Conservation (phyloP, 2,113 vertebrate genomes). For the Heteronetta atricapilla region DNA sequence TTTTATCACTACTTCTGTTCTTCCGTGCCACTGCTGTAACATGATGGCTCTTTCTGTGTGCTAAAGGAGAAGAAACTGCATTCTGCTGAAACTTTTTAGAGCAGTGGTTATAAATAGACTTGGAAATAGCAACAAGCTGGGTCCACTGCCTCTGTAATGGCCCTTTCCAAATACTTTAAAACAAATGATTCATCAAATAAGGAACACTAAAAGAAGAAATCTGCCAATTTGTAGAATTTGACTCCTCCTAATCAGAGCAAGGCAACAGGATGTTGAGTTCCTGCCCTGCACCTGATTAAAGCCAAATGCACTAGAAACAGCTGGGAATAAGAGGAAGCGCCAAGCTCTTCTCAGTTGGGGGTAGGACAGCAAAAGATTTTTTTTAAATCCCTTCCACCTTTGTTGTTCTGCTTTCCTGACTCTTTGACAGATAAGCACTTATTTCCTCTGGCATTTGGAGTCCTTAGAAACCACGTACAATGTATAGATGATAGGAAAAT, state of each 20-base stretch:
- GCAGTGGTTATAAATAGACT: slow-evolving; percentile 75
- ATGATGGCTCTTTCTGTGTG: slow-evolving; percentile 15
- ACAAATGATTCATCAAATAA: slow-evolving; percentile 87
- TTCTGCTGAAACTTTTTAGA: slow-evolving; percentile 41
- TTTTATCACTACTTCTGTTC: not conserved
- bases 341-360: slow-evolving; percentile 78
- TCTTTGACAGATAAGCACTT: slow-evolving; percentile 76
- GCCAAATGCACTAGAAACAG: slow-evolving; percentile 84
- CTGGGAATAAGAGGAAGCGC: slow-evolving; percentile 78
- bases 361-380: slow-evolving; percentile 73
- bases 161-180: slow-evolving; percentile 83
- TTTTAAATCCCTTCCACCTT: slow-evolving; percentile 63
- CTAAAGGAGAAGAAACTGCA: slow-evolving; percentile 38
- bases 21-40: not conserved
- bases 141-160: slow-evolving; percentile 69
- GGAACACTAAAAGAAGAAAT: slow-evolving; percentile 81
- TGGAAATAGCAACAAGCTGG: slow-evolving; percentile 71
- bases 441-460: slow-evolving; percentile 62
- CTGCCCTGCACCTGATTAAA: slow-evolving; percentile 93
- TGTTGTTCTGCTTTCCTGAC: slow-evolving; percentile 77
- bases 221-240: slow-evolving; percentile 88
- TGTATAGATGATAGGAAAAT: slow-evolving; percentile 50
- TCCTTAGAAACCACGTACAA: slow-evolving; percentile 45
- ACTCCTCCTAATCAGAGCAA: slow-evolving; percentile 91
- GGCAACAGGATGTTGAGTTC: slow-evolving; percentile 91